phyloP scores from a whole-genome alignment of 2,888 invertebrate genomes.

The Dromius quadrimaculatus region DNA sequence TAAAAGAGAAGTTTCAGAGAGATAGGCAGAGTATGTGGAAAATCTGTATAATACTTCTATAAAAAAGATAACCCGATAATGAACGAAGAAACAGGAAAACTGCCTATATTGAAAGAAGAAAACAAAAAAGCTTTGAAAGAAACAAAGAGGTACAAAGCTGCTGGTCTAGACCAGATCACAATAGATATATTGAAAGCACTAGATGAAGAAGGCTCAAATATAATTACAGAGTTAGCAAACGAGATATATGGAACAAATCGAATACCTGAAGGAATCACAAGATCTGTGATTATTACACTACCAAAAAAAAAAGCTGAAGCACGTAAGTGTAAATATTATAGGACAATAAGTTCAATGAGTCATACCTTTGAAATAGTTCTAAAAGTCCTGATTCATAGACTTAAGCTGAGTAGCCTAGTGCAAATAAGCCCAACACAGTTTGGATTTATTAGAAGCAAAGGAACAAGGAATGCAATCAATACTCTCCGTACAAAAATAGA shows the following conservation, averaged over 20 bases:
- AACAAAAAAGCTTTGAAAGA: conserved; percentile 23
- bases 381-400: conserved; percentile 51
- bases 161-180: conserved; percentile 22
- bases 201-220: conserved; percentile 48
- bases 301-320: conserved; percentile 54
- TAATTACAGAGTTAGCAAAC: conserved; percentile 48
- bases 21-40: background rate
- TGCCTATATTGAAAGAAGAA: conserved; percentile 31
- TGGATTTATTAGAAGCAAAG: conserved; percentile 49
- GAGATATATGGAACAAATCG: conserved; percentile 48
- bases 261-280: conserved; percentile 46
- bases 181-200: conserved; percentile 53
- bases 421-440: conserved; percentile 55
- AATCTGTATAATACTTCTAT: background rate
- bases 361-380: conserved; percentile 55
- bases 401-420: conserved; percentile 37
- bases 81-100: background rate
- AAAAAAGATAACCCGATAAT: background rate
- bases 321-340: conserved; percentile 52
- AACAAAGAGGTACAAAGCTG: background rate
- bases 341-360: conserved; percentile 55
- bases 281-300: conserved; percentile 50
- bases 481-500: background rate
- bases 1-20: background rate
- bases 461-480: background rate